Evolutionary conservation across 2,797 vertebrate species (phyloP).

Genomic region (Anguilla anguilla): DNA sequence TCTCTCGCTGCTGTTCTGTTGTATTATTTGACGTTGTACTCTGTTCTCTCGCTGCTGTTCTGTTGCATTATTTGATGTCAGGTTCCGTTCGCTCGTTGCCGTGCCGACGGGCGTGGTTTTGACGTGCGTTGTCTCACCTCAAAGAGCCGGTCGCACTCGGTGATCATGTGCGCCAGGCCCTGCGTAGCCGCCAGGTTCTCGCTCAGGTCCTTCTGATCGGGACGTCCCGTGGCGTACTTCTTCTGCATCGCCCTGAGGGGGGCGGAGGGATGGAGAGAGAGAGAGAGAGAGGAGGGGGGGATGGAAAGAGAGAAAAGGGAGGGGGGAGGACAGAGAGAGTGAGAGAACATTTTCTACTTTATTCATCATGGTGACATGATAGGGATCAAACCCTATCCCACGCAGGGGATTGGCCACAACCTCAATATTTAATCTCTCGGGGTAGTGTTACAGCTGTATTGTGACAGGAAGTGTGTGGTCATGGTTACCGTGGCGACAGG

Average conservation of each 20-base stretch:
- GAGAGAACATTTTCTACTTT: background rate
- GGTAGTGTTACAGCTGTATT: background rate
- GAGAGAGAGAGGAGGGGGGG: too few species aligned
- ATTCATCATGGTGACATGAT: background rate
- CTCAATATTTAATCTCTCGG: background rate
- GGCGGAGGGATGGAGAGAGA: background rate
- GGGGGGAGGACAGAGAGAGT: background rate
- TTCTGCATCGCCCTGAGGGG: conserved; percentile 78
- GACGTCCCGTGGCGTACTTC: conserved; percentile 93
- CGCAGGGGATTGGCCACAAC: background rate
- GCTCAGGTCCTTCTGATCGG: conserved; percentile 97
- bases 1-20: too few species aligned
- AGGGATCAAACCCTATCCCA: background rate
- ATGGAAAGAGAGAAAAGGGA: background rate
- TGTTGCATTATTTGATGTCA: too few species aligned
- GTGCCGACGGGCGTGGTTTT: background rate
- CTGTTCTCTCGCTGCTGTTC: too few species aligned
- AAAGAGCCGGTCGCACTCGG: conserved; percentile 91
- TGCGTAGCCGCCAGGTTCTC: conserved; percentile 97
- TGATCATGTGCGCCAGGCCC: conserved; percentile 96
- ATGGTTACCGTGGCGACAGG: conserved; percentile 81
- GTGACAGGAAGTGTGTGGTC: background rate
- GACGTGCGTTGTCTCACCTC: conserved; percentile 88
- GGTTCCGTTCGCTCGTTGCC: too few species aligned
- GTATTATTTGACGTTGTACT: too few species aligned